Evolutionary conservation across 2,113 vertebrate species (phyloP).

Genomic region (Cinclus mexicanus): DNA sequence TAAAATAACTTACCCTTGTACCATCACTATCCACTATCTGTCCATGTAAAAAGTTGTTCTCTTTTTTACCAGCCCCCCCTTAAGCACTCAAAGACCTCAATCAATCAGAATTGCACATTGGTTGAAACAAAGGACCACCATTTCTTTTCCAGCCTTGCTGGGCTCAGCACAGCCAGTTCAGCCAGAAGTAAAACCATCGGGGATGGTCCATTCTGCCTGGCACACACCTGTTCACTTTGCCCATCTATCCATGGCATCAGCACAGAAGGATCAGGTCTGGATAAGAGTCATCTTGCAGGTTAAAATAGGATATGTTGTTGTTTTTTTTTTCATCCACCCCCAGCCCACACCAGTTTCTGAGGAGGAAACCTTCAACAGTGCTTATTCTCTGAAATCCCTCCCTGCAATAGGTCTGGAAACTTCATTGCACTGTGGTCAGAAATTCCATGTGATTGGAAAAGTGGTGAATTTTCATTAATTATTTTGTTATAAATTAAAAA

Average conservation of each 20-base stretch:
- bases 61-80: background rate
- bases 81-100: background rate
- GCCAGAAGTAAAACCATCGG: background rate
- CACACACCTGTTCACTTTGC: background rate
- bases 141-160: background rate
- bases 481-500: too few relatives aligned
- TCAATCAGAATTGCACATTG: background rate
- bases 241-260: background rate
- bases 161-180: background rate
- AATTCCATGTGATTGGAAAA: background rate
- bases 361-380: background rate
- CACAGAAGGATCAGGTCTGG: background rate
- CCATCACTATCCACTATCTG: background rate
- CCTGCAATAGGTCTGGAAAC: background rate
- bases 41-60: background rate
- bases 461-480: background rate
- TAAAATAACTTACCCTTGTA: background rate
- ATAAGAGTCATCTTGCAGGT: background rate
- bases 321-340: background rate
- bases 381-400: background rate
- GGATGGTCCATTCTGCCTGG: background rate
- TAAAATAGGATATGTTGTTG: background rate
- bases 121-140: background rate
- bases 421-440: background rate
- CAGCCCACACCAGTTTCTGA: rapidly evolving